A percentile compares a stretch with the other conserved stretches of the same genome.
Evolutionary conservation across 2,797 vertebrate species (phyloP).

Genomic region (Sus cebifrons): DNA sequence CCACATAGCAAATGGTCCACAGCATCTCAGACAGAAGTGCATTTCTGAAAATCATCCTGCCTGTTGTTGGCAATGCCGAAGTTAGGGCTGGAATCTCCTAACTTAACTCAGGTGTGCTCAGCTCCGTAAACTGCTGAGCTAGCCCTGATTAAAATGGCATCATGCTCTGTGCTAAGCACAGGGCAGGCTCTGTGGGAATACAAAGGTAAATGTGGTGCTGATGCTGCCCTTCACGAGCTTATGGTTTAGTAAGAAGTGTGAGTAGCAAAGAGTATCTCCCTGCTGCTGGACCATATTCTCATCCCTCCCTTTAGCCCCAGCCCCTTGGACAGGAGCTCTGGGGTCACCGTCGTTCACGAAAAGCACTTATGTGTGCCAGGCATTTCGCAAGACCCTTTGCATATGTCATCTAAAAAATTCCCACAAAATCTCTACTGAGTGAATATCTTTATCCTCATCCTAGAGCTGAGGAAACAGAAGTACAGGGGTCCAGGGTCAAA

Average conservation of each 20-base stretch:
- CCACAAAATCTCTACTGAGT: not conserved
- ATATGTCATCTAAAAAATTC: not conserved
- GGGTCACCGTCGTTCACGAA: not conserved
- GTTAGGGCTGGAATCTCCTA: not conserved
- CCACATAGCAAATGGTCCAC: not conserved
- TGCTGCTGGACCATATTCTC: not conserved
- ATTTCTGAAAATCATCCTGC: not conserved
- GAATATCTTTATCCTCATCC: not conserved
- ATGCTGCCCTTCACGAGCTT: not conserved
- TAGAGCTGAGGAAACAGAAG: not conserved
- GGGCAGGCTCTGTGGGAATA: not conserved
- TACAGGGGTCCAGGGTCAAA: not conserved
- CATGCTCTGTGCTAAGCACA: not conserved
- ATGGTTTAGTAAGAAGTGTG: not conserved
- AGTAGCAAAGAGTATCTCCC: not conserved
- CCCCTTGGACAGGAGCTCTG: not conserved
- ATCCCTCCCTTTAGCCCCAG: not conserved
- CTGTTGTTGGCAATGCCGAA: not conserved
- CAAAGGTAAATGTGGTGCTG: not conserved
- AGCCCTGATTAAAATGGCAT: not conserved
- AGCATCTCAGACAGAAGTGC: not conserved
- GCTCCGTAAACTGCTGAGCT: not conserved
- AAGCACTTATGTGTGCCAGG: not conserved
- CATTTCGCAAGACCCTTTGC: not conserved
- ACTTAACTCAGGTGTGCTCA: not conserved